Conservation (phyloP, 1,140 invertebrate genomes). For the Pollicipes pollicipes region DNA sequence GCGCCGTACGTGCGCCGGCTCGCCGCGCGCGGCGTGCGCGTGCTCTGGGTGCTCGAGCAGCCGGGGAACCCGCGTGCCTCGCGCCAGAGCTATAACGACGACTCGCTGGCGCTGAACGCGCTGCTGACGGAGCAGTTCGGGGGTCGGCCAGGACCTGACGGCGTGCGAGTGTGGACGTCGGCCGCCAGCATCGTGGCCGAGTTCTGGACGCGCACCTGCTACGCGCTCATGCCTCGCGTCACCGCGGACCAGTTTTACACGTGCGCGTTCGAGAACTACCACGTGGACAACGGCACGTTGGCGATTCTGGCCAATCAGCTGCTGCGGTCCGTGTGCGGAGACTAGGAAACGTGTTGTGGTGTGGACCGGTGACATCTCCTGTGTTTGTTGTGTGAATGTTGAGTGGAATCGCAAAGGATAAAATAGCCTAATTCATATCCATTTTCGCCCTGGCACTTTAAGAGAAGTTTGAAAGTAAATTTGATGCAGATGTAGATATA, state of each 20-base stretch:
- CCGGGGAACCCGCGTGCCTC: not conserved
- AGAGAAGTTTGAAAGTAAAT: no score
- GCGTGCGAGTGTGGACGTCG: not conserved
- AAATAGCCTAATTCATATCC: no score
- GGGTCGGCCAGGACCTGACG: no score
- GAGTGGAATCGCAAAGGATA: no score
- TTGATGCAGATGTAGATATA: no score
- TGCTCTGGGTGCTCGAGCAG: not conserved
- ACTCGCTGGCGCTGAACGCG: not conserved
- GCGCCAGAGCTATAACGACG: not conserved
- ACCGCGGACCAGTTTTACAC: not conserved
- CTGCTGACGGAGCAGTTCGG: not conserved
- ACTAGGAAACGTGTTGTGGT: no score
- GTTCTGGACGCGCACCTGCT: not conserved
- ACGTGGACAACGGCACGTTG: not conserved
- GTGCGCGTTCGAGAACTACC: not conserved
- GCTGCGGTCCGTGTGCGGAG: not conserved
- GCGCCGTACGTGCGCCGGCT: not conserved
- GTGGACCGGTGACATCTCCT: no score
- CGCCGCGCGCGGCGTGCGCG: not conserved
- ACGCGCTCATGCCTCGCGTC: not conserved
- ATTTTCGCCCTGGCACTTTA: no score
- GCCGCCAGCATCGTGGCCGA: not conserved
- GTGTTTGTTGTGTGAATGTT: no score
- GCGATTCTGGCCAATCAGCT: not conserved